Conservation (phyloP, 1,140 invertebrate species). For the Drosophila bocqueti region DNA sequence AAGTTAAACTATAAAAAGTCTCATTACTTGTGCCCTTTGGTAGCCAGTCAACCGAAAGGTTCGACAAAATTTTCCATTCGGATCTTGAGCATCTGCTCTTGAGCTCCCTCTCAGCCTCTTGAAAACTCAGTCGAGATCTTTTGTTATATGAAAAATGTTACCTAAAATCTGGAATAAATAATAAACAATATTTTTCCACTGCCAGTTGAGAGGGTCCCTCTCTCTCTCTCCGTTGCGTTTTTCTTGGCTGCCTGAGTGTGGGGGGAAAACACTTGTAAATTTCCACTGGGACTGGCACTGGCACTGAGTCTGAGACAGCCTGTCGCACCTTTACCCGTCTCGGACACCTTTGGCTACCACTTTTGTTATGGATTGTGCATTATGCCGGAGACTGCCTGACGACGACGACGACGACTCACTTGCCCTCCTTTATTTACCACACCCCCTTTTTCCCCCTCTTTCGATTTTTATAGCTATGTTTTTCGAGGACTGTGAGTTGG, state of each 20-base stretch:
- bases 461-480: conserved; percentile 31
- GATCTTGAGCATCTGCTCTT: conserved; percentile 28
- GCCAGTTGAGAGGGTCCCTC: conserved; percentile 1
- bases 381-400: conserved; percentile 35
- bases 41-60: background rate
- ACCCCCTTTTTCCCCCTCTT: background rate
- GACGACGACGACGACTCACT: conserved; percentile 17
- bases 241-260: background rate
- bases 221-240: background rate
- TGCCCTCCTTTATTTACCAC: conserved; percentile 6
- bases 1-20: background rate
- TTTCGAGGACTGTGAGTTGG: conserved; percentile 29
- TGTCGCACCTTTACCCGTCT: conserved; percentile 17
- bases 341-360: conserved; percentile 22
- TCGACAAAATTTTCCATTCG: conserved; percentile 3
- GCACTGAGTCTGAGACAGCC: conserved; percentile 20
- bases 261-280: conserved; percentile 49
- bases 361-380: conserved; percentile 30
- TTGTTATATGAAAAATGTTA: conserved; percentile 32
- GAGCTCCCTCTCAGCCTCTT: conserved; percentile 15
- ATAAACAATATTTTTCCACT: conserved; percentile 42
- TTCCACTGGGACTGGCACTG: conserved; percentile 22
- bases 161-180: conserved; percentile 22
- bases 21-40: background rate
- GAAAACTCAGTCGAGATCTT: conserved; percentile 10